Conservation (phyloP, 2,888 invertebrate genomes). For the Listrodromus nycthemerus region DNA sequence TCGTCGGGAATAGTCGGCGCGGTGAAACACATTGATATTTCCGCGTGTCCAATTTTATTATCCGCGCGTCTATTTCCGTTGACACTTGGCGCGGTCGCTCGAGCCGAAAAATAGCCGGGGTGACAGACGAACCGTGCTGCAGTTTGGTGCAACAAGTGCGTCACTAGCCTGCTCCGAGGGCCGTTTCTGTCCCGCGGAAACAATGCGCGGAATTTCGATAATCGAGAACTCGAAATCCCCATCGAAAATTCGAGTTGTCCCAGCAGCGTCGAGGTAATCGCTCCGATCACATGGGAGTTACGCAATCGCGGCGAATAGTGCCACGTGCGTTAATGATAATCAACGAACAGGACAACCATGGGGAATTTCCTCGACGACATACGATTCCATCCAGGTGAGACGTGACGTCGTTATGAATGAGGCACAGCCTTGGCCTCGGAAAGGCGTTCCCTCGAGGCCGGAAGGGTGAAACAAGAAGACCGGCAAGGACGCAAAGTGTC, state of each 20-base stretch:
- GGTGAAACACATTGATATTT: too few relatives aligned
- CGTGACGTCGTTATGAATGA: slow-evolving; percentile 27
- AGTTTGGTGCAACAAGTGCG: too few relatives aligned
- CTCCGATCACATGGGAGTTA: background rate
- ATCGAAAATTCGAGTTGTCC: background rate
- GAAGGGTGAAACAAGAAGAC: slow-evolving; percentile 7
- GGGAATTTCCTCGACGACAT: background rate
- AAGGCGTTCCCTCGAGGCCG: background rate
- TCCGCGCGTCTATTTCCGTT: too few relatives aligned
- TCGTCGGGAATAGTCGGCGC: too few relatives aligned
- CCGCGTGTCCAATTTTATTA: too few relatives aligned
- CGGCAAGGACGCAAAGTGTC: background rate
- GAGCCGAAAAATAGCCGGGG: too few relatives aligned
- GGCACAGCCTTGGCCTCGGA: slow-evolving; percentile 27
- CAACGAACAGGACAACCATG: background rate
- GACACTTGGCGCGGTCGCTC: too few relatives aligned
- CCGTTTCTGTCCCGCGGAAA: too few relatives aligned
- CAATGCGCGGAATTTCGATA: too few relatives aligned
- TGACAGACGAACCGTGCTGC: too few relatives aligned
- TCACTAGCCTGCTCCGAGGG: too few relatives aligned
- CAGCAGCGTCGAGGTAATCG: background rate
- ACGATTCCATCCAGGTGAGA: slow-evolving; percentile 18
- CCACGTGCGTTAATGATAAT: background rate
- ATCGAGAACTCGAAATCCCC: too few relatives aligned
- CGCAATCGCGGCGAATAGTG: background rate